Evolutionary conservation across 2,888 invertebrate species (phyloP).

Genomic region (Rugalucina vietnamica): DNA sequence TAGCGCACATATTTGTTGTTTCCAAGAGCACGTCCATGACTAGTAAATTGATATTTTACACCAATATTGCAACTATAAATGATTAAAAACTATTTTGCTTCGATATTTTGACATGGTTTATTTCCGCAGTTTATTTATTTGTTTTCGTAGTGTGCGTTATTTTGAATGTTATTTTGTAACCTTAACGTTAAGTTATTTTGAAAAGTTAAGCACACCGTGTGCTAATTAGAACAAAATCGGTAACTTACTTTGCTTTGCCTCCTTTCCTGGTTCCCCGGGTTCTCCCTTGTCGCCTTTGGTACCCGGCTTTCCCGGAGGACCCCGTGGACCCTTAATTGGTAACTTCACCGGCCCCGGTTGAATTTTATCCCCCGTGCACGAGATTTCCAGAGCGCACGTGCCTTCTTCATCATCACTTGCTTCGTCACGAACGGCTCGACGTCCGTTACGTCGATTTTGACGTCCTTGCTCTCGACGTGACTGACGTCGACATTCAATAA

Average conservation of each 20-base stretch:
- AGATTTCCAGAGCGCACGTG: slow-evolving; percentile 73
- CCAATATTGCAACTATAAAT: too few species aligned
- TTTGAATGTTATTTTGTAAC: too few species aligned
- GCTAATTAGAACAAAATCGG: neutral
- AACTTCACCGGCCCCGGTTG: slow-evolving; percentile 71
- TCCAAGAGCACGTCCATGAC: too few species aligned
- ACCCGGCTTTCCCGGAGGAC: slow-evolving; percentile 77
- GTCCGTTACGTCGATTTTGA: slow-evolving; percentile 41
- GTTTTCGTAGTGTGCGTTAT: too few species aligned
- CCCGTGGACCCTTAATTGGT: slow-evolving; percentile 79
- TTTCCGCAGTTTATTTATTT: too few species aligned
- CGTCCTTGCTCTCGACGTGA: slow-evolving; percentile 38
- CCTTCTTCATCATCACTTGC: slow-evolving; percentile 47
- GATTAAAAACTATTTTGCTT: too few species aligned
- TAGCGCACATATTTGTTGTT: too few species aligned
- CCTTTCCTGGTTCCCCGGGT: slow-evolving; percentile 74
- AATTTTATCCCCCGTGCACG: slow-evolving; percentile 68
- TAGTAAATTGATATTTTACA: too few species aligned
- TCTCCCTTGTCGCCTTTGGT: slow-evolving; percentile 75
- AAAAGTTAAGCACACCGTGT: too few species aligned
- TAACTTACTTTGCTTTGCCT: slow-evolving; percentile 70
- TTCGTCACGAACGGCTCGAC: slow-evolving; percentile 46
- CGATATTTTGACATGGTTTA: too few species aligned
- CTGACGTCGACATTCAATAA: slow-evolving; percentile 4
- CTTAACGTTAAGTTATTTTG: too few species aligned